Base-by-base conservation (phyloP, 2,888 invertebrate genomes). In the Nipponacmea schrenckii region DNA sequence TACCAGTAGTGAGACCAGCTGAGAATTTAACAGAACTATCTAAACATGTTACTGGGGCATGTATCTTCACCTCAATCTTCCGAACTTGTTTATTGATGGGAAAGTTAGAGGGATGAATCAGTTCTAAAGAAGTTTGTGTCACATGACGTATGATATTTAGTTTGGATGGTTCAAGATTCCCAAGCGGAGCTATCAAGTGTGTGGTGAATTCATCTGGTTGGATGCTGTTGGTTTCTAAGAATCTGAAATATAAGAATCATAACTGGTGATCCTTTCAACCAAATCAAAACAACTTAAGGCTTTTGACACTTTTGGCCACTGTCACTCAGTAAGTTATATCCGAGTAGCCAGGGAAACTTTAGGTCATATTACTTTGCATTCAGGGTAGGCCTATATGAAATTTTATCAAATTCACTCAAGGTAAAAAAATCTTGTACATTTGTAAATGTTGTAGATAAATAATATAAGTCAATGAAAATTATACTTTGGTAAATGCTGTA, bases 1-100 rank as follows among this genome's bases (percentile, higher is more conserved):
- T 93, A 48, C 95, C 94, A 74, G 96, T 92, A 67, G 97, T 93
- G 4, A 98, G 91, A 0, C 97, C 97, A 0, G 97, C 96, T 48
- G 96, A 96, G 86, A 97, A 96, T 85, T 96, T 96, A 72, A 96
- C 90, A 2, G 95, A 93, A 68, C 92, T 92, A 80, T 95, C 95
- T 17, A 68, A 24, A 86, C 95, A 93, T 48, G 93, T 94, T 64
- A 93, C 93, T 1, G 97, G 97, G 86, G 97, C 96, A 68, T 94
- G 90, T 77, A 97, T 95, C 4, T 91, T 92, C 2, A 87, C 90
- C 39, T 70, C 78, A 0, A 85, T 85, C 74, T 85, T 84, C 20
- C 83, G 76, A 10, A 88, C 78, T 64, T 81, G 80, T 62, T 81
- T 81, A 31, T 79, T 68, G 17, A 81, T 62, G 0, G 77, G 73